These are phyloP conservation scores for Punctoribates punctum DNA, from an alignment of 2,888 invertebrate genomes.

Conservation along the genomic window DNA sequence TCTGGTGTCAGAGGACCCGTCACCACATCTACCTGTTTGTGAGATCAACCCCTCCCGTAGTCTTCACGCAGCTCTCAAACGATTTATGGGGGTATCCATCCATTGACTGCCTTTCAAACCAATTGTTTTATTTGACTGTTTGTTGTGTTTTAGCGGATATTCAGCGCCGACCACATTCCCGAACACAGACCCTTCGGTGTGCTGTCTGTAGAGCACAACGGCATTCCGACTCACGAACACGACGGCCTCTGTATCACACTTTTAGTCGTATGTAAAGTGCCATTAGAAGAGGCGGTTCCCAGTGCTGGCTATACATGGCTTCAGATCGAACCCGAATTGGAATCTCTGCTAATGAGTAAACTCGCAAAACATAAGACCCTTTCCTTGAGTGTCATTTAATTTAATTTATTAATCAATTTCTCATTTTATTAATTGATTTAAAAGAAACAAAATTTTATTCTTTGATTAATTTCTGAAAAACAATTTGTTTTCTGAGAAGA, in stretches of 20 bases:
- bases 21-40: slow-evolving; percentile 77
- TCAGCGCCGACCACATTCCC: slow-evolving; percentile 54
- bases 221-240: slow-evolving; percentile 51
- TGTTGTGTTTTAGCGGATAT: slow-evolving; percentile 22
- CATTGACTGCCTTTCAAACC: background rate
- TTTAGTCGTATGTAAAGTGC: slow-evolving; percentile 75
- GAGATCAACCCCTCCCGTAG: slow-evolving; percentile 82
- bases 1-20: slow-evolving; percentile 76
- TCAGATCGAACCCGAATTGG: slow-evolving; percentile 67
- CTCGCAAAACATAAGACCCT: slow-evolving; percentile 73
- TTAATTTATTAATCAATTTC: slow-evolving; percentile 49
- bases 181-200: slow-evolving; percentile 78
- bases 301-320: slow-evolving; percentile 85
- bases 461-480: background rate
- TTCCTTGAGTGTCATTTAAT: slow-evolving; percentile 76
- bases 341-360: slow-evolving; percentile 65
- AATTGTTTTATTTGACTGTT: background rate
- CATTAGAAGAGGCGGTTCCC: slow-evolving; percentile 78
- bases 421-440: no score
- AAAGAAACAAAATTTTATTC: background rate
- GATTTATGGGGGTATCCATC: slow-evolving; percentile 70
- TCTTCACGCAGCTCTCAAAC: slow-evolving; percentile 76
- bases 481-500: no score
- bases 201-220: slow-evolving; percentile 59
- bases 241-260: slow-evolving; percentile 80